phyloP scores from a whole-genome alignment of 2,888 invertebrate species.

The Vanessa cardui region DNA sequence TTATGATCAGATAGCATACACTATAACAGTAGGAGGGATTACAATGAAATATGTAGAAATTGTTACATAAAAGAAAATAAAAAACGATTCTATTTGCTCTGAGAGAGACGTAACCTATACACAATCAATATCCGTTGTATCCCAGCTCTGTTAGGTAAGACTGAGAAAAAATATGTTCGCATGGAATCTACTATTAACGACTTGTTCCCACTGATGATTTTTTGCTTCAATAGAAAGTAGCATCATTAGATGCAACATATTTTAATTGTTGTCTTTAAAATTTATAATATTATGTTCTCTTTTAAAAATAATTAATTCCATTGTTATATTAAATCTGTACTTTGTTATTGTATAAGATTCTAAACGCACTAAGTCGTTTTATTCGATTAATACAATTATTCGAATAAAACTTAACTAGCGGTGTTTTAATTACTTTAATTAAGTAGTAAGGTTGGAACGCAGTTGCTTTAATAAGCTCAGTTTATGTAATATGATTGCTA shows the following conservation, averaged over 20 bases:
- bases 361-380: background rate
- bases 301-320: constrained; percentile 7
- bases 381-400: background rate
- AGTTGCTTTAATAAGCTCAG: background rate
- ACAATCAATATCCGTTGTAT: constrained; percentile 78
- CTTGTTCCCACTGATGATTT: constrained; percentile 63
- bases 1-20: constrained; percentile 10
- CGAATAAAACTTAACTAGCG: constrained; percentile 3
- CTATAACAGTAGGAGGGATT: background rate
- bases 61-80: constrained; percentile 23
- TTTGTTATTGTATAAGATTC: background rate
- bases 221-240: constrained; percentile 58
- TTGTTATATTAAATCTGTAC: constrained; percentile 10
- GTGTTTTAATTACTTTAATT: constrained; percentile 13
- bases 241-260: constrained; percentile 31
- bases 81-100: constrained; percentile 54
- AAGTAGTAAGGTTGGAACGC: background rate
- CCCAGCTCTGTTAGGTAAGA: constrained; percentile 70
- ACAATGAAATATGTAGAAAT: constrained; percentile 43
- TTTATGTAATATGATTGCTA: constrained; percentile 9
- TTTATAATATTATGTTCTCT: constrained; percentile 13
- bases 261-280: constrained; percentile 29
- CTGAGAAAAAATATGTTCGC: constrained; percentile 63
- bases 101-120: constrained; percentile 61
- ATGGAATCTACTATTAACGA: constrained; percentile 60